Evolutionary conservation across 2,797 vertebrate species (phyloP).

Genomic region (Etheostoma perlongum): DNA sequence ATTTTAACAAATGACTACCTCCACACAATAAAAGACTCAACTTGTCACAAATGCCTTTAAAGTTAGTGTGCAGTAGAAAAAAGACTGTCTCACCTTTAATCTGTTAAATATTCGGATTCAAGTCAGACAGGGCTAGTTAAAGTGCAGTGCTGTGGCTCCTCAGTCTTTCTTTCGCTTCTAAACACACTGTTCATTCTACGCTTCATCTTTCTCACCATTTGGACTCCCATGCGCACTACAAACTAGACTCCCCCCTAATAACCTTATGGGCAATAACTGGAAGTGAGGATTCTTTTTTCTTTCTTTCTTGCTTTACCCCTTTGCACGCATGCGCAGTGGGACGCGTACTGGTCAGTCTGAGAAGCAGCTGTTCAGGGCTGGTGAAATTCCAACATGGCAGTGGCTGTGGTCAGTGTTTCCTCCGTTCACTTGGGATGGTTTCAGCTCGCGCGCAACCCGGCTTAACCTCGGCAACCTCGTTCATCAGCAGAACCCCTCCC

Average conservation of each 20-base stretch:
- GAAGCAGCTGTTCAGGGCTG: constrained; percentile 95
- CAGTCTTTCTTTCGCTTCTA: neutral
- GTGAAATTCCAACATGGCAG: constrained; percentile 99
- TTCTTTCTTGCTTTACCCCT: constrained; percentile 61
- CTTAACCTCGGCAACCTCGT: constrained; percentile 87
- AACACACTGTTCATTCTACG: neutral
- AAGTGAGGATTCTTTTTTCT: constrained; percentile 38
- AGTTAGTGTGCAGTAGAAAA: neutral
- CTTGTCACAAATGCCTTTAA: neutral
- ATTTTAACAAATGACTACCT: neutral
- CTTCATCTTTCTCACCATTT: constrained; percentile 13
- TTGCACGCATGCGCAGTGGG: constrained; percentile 91
- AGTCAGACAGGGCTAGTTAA: constrained; percentile 14
- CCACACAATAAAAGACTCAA: neutral
- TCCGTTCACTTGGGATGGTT: constrained; percentile 95
- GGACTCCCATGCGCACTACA: constrained; percentile 17
- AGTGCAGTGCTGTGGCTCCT: neutral
- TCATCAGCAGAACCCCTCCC: constrained; percentile 85
- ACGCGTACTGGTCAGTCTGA: constrained; percentile 90
- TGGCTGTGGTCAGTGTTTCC: constrained; percentile 93
- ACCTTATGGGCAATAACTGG: constrained; percentile 67
- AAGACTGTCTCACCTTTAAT: constrained; percentile 22
- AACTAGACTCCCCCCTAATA: constrained; percentile 49
- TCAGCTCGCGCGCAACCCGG: constrained; percentile 89
- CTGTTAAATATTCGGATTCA: neutral